Base-by-base conservation (phyloP, 2,113 vertebrate species). In the Aptenodytes patagonicus region DNA sequence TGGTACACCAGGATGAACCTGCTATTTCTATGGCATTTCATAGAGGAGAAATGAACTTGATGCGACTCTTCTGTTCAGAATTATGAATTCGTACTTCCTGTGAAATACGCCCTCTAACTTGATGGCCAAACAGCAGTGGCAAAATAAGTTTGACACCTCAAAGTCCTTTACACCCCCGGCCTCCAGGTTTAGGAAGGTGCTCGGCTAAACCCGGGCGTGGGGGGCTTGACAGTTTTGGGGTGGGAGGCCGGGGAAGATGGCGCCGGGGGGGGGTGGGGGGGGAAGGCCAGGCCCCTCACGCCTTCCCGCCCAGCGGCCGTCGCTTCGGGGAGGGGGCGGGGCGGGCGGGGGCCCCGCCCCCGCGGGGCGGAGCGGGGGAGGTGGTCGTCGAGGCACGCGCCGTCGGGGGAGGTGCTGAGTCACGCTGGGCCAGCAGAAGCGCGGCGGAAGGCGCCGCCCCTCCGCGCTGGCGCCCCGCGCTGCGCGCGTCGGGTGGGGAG, bases 171-270 rank as follows among this genome's bases (percentile, higher is more conserved):
- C 10, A 17, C 9, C 52, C 29, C 28, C 2, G 16, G 17, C 19
- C 24, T 10, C 19, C 46, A 2, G 5, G 13, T 3, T 11, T 3
- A 5, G 55, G 47, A 3, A 3, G 38, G 36, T 26, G 1, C 42
- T 25, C 24, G 16, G 62, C 38, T 19, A 15, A 4, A 2, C 25
- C 6, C 5, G 32, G 47, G 2, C 6, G 24, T 7, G 44, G 32
- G 9, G 9, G 20, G 10, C 7, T 19, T 12, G 58, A 1, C 40
- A 8, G 28, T 55, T 65, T 17, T 7, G 34, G 46, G 58, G 38
- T 11, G n/a, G 58, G 14, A 42, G 42, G 42, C 40, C 40, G 40
- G 40, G 40, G 40, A 40, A 11, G 40, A 38, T 38, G 38, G 11
- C 3, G n/a, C n/a, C n/a, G n/a, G n/a, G n/a, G n/a, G n/a, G n/a